Evolutionary conservation across 2,888 invertebrate genomes (phyloP).

Genomic region (Empis stercorea): DNA sequence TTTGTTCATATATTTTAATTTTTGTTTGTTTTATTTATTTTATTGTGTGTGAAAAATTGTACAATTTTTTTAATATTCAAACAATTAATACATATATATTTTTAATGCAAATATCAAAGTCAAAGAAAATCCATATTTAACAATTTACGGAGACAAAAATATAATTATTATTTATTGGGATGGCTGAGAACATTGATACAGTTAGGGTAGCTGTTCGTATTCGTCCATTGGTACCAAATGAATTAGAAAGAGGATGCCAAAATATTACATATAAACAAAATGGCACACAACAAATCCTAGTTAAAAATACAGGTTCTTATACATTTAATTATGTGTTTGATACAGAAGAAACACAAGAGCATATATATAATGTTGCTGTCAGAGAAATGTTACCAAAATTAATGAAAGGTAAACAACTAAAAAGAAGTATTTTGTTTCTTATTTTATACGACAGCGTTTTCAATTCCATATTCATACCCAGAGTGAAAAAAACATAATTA

Average conservation of each 20-base stretch:
- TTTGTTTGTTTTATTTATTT: too few species aligned
- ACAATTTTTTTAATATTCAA: too few species aligned
- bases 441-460: too few species aligned
- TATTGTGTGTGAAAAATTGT: too few species aligned
- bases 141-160: too few species aligned
- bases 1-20: too few species aligned
- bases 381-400: slow-evolving; percentile 56
- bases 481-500: too few species aligned
- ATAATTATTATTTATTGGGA: background rate
- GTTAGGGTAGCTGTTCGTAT: slow-evolving; percentile 66
- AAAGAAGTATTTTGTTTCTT: background rate
- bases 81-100: too few species aligned
- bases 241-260: slow-evolving; percentile 61
- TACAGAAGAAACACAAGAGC: slow-evolving; percentile 51
- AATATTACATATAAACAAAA: slow-evolving; percentile 54
- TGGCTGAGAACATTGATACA: slow-evolving; percentile 19
- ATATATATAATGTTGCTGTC: slow-evolving; percentile 62
- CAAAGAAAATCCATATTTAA: too few species aligned
- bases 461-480: too few species aligned
- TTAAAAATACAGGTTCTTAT: slow-evolving; percentile 56
- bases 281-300: slow-evolving; percentile 54
- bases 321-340: slow-evolving; percentile 76
- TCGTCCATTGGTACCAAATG: slow-evolving; percentile 62
- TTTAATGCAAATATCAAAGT: too few species aligned
- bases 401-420: slow-evolving; percentile 57